Base-by-base conservation (phyloP, 1,140 invertebrate species). In the Apolygus lucorum region DNA sequence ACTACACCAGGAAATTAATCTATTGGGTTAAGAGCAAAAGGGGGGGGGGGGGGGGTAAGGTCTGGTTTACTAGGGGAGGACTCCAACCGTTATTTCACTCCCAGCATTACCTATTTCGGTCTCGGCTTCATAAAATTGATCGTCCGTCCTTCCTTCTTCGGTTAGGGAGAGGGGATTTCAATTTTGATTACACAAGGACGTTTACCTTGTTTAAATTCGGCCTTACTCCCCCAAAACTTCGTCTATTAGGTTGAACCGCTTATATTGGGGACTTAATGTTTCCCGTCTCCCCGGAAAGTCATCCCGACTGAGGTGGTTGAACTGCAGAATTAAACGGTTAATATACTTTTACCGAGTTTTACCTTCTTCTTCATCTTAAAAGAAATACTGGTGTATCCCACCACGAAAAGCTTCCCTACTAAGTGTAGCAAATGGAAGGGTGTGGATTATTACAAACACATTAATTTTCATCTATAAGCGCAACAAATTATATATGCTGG, bases 151-250 rank as follows among this genome's bases (percentile, higher is more conserved):
- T n/a, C n/a, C n/a, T n/a, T n/a, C n/a, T n/a, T n/a, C n/a, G n/a
- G n/a, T n/a, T n/a, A n/a, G n/a, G 27, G 27, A 27, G 26, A 28
- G 17, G 17, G 27, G 64, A n/a, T 42, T 66, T 66, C 64, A 66
- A 66, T 66, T 66, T 66, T 66, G 64, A 66, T 66, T 66, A 66
- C n/a, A 66, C 34, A 66, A 66, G 64, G 26, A 66, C 29, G n/a
- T 66, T 25, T 29, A 66, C 64, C 54, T 59, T 59, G 54, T 59
- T 59, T 59, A 59, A 21, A 11, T 24, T 49, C 34, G 8, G 8
- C 34, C 34, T 49, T 49, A 49, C 54, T 59, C 54, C 54, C 54
- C 54, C 54, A 13, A 59, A 59, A 59, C 54, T 59, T 59, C 4
- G 54, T 59, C 11, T 59, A 59, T 59, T 59, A 59, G 22, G 54